A percentile compares a stretch with the other conserved stretches of the same genome.
Evolutionary conservation across 2,797 vertebrate species (phyloP).

Genomic region (Eremophila alpestris): DNA sequence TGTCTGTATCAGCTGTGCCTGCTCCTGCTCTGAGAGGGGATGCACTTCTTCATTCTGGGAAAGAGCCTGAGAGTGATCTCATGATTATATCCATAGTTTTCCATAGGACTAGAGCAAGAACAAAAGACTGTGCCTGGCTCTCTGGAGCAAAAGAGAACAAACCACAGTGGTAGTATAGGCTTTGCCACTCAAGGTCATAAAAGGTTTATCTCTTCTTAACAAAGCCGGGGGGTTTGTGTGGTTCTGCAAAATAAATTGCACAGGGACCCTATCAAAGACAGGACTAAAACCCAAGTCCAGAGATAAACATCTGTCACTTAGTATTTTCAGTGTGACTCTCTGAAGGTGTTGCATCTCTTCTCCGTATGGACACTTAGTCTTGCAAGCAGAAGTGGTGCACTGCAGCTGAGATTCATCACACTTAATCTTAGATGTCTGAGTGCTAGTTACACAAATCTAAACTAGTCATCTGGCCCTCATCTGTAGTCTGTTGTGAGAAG

Average conservation of each 20-base stretch:
- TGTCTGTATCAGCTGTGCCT: background rate
- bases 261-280: background rate
- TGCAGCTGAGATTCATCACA: constrained; percentile 5
- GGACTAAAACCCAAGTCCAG: background rate
- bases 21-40: background rate
- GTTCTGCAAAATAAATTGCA: background rate
- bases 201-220: background rate
- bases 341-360: background rate
- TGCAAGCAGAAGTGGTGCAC: background rate
- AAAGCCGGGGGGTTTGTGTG: background rate
- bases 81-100: background rate
- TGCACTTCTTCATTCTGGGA: background rate
- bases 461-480: background rate
- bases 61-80: background rate
- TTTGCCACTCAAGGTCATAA: background rate
- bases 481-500: background rate
- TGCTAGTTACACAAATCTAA: background rate
- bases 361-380: background rate
- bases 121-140: background rate
- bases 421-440: background rate
- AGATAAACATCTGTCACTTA: background rate
- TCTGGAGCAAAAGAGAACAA: background rate
- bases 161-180: background rate
- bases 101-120: background rate
- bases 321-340: background rate